Conservation (phyloP, 2,888 invertebrate species). For the Habroteleia sp. region DNA sequence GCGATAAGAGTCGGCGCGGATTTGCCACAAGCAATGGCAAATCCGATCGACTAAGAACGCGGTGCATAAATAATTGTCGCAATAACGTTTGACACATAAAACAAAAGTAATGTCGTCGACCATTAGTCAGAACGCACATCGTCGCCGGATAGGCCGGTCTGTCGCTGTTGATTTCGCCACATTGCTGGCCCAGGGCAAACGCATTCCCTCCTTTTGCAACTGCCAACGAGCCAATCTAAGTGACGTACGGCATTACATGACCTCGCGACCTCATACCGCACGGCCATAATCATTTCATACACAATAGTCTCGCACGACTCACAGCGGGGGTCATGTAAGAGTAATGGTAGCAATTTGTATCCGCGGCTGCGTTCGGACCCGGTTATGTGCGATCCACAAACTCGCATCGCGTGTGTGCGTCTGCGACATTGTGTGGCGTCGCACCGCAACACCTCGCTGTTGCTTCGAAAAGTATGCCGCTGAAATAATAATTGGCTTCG, state of each 20-base stretch:
- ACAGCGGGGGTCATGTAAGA: conserved; percentile 72
- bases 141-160: conserved; percentile 26
- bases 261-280: conserved; percentile 76
- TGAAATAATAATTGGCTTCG: conserved; percentile 56
- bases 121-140: conserved; percentile 42
- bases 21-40: background rate
- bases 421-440: too few relatives aligned
- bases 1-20: too few relatives aligned
- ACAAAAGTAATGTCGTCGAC: conserved; percentile 24
- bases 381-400: conserved; percentile 72
- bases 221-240: conserved; percentile 77
- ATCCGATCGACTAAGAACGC: conserved; percentile 28
- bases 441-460: too few relatives aligned
- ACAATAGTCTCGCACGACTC: conserved; percentile 74
- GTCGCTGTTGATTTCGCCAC: conserved; percentile 60
- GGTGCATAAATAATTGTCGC: conserved; percentile 18
- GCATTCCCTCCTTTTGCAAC: conserved; percentile 71
- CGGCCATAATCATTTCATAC: conserved; percentile 79
- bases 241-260: conserved; percentile 76
- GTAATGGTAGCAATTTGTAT: conserved; percentile 79
- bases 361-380: conserved; percentile 72
- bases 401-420: too few relatives aligned
- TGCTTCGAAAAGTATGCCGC: conserved; percentile 46
- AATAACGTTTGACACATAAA: conserved; percentile 26
- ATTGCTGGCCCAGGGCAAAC: conserved; percentile 45